These are phyloP conservation scores for Malurus melanocephalus DNA, from an alignment of 2,113 vertebrate species.

Conservation along the genomic window DNA sequence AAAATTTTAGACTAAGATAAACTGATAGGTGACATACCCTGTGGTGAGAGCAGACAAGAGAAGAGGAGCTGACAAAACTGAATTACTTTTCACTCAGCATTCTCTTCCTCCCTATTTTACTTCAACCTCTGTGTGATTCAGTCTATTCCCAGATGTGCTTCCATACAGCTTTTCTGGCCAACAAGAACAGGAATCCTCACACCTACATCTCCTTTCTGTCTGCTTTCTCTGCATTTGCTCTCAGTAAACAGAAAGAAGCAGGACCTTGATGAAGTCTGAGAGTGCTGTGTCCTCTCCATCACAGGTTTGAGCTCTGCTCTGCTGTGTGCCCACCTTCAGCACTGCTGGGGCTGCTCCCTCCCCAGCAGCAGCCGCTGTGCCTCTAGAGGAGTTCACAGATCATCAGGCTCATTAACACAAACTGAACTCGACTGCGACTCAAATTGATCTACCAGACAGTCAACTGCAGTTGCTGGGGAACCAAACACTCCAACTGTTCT, in stretches of 20 bases:
- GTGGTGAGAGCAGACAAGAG: neutral
- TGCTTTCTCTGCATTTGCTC: neutral
- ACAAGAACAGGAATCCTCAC: neutral
- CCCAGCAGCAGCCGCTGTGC: no score
- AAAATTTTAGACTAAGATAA: neutral
- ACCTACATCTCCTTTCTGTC: neutral
- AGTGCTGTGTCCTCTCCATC: neutral
- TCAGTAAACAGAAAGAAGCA: neutral
- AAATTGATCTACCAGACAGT: constrained; percentile 55
- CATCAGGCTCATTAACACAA: constrained; percentile 48
- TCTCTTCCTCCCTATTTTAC: neutral
- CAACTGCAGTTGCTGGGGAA: constrained; percentile 54
- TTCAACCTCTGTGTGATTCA: neutral
- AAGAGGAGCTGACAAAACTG: neutral
- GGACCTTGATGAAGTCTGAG: neutral
- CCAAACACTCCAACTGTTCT: constrained; percentile 37
- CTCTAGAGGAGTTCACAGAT: constrained; percentile 23
- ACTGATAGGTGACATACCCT: neutral
- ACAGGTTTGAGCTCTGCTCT: neutral
- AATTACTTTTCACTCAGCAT: neutral
- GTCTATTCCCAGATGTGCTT: neutral
- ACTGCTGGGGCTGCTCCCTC: neutral
- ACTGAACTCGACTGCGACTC: neutral
- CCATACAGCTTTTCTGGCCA: neutral
- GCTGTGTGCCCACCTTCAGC: neutral